Base-by-base conservation (phyloP, 2,113 vertebrate genomes). In the Pangasianodon gigas region DNA sequence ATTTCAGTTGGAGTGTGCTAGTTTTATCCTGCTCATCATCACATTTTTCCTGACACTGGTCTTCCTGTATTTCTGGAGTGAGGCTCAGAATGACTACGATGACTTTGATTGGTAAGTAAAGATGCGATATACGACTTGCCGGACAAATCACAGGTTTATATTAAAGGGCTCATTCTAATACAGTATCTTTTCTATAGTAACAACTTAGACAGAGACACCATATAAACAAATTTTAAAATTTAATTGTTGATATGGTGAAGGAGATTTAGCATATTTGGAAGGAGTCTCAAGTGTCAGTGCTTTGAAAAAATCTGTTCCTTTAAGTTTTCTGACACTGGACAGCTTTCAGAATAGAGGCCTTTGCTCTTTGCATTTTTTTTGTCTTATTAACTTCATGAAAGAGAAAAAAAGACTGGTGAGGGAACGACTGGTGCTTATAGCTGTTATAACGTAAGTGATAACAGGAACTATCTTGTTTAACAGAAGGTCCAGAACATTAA, bases 31-130 rank as follows among this genome's bases (percentile, higher is more conserved):
- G 92, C 94, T 98, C 90, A 83, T 96, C 85, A 80, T 94, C 91
- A 95, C 98, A 19, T 97, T 98, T 93, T 94, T 96, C 92, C 26
- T 97, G 60, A 97, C 96, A 89, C 92, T 96, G 85, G 9, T 97
- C 88, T 97, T 98, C 87, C 94, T 99, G 54, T 98, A 97, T 90
- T 94, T 97, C 88, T 98, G 98, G 97, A 92, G 94, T 48, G 96
- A 97, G 95, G 96, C 97, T 0, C 96, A 97, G 95, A 99, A 99
- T 29, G 98, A 99, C 94, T 99, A 98, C 95, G 95, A 96, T 2
- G 94, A 96, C 93, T 98, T 98, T 93, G 97, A 99, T 93, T 98
- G 98, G 98, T 99, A 91, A 94, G 98, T 77, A 32, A 65, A 54
- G 60, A 18, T 21, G 5, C 24, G 16, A 37, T 41, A 62, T 79